Evolutionary conservation across 2,797 vertebrate genomes (phyloP).

Genomic region (Limnodromus scolopaceus): DNA sequence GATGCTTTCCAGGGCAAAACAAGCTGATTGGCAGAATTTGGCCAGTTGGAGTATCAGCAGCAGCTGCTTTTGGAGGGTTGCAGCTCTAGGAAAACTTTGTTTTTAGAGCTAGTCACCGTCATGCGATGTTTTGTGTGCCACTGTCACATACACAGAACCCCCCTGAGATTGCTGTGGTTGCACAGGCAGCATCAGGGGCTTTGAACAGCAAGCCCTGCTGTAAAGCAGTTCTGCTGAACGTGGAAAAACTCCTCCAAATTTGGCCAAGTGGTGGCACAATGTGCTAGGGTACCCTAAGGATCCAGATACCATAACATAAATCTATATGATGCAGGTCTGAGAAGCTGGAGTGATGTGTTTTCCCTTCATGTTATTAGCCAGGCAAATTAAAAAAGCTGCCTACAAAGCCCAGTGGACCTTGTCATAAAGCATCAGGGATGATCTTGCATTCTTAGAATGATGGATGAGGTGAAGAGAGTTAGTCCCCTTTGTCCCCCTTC

Average conservation of each 20-base stretch:
- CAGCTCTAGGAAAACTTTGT: not conserved
- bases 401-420: not conserved
- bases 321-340: not conserved
- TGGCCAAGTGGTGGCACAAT: not conserved
- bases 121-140: not conserved
- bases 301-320: not conserved
- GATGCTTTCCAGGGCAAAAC: not conserved
- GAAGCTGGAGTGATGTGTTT: not conserved
- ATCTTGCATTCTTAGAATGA: not conserved
- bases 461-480: not conserved
- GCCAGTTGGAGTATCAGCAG: not conserved
- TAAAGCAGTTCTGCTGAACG: not conserved
- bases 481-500: not conserved
- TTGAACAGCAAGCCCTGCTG: not conserved
- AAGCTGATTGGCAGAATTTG: not conserved
- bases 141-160: not conserved
- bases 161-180: accelerated
- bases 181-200: not conserved
- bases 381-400: not conserved
- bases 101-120: accelerated
- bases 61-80: not conserved
- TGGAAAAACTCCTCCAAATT: not conserved
- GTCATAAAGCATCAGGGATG: not conserved
- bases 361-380: not conserved
- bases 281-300: not conserved